Conservation (phyloP, 2,113 vertebrate genomes). For the Tachysurus vachellii region DNA sequence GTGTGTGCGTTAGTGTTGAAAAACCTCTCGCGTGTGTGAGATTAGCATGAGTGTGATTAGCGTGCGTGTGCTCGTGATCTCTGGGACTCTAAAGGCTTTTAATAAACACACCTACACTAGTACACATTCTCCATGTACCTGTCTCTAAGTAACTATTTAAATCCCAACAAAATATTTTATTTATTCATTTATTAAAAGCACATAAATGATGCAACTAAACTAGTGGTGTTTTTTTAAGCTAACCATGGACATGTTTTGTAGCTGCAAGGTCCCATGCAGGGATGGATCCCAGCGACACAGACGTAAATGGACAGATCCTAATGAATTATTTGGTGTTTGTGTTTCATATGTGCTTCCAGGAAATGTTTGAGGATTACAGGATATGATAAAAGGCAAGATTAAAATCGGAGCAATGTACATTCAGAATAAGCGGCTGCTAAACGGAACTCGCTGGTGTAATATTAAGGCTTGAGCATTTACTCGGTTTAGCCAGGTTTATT, state of each 20-base stretch:
- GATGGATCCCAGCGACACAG: background rate
- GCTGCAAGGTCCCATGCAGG: background rate
- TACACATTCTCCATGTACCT: background rate
- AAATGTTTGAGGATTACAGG: background rate
- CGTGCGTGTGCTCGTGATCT: background rate
- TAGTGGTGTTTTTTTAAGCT: background rate
- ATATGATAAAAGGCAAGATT: background rate
- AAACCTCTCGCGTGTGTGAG: background rate
- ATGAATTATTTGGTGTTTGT: constrained; percentile 20
- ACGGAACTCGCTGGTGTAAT: background rate
- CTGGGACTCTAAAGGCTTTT: background rate
- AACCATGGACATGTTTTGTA: background rate
- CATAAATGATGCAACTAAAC: background rate
- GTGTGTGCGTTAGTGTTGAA: background rate
- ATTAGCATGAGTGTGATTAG: background rate
- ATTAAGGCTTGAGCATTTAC: background rate
- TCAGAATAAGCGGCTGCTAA: background rate
- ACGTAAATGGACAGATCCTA: background rate
- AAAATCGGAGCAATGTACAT: background rate
- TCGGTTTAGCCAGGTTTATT: too few species aligned
- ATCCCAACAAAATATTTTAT: background rate
- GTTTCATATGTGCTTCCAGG: background rate
- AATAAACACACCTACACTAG: background rate
- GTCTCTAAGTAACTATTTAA: background rate
- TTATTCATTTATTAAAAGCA: background rate